These are phyloP conservation scores for Fragum fragum DNA, from an alignment of 2,888 invertebrate genomes.

Conservation along the genomic window DNA sequence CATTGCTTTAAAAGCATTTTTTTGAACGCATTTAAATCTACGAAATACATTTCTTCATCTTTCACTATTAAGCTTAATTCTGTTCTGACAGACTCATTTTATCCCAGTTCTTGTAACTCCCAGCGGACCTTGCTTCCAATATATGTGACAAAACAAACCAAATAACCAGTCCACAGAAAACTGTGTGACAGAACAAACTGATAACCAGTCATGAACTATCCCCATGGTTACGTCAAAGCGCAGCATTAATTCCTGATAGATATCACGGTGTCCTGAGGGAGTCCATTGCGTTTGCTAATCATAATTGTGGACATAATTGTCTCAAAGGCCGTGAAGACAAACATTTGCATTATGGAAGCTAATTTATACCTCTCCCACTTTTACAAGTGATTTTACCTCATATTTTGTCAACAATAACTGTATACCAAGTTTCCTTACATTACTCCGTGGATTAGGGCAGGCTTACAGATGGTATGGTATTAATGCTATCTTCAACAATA, in stretches of 20 bases:
- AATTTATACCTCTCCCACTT: too few species aligned
- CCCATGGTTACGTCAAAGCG: constrained; percentile 36
- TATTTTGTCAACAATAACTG: too few species aligned
- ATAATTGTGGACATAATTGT: constrained; percentile 44
- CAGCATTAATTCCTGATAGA: constrained; percentile 32
- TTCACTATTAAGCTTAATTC: constrained; percentile 24
- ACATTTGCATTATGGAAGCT: constrained; percentile 8
- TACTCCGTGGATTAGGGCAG: too few species aligned
- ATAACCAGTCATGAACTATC: constrained; percentile 39
- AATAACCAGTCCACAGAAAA: constrained; percentile 33
- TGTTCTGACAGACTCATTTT: constrained; percentile 36
- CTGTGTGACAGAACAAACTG: constrained; percentile 46
- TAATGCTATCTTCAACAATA: too few species aligned
- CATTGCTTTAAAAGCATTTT: constrained; percentile 14
- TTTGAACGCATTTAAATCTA: constrained; percentile 29
- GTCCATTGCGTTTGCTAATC: constrained; percentile 20
- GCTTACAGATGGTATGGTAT: too few species aligned
- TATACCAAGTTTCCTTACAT: too few species aligned
- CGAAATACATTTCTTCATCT: constrained; percentile 26
- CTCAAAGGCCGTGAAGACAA: neutral
- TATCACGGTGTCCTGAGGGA: constrained; percentile 29
- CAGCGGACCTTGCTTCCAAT: constrained; percentile 24
- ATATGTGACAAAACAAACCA: constrained; percentile 46
- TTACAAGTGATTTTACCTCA: too few species aligned
- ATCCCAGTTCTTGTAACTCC: constrained; percentile 21